Conservation (phyloP, 2,888 invertebrate species). For the Eumacrocentrus americanus region DNA sequence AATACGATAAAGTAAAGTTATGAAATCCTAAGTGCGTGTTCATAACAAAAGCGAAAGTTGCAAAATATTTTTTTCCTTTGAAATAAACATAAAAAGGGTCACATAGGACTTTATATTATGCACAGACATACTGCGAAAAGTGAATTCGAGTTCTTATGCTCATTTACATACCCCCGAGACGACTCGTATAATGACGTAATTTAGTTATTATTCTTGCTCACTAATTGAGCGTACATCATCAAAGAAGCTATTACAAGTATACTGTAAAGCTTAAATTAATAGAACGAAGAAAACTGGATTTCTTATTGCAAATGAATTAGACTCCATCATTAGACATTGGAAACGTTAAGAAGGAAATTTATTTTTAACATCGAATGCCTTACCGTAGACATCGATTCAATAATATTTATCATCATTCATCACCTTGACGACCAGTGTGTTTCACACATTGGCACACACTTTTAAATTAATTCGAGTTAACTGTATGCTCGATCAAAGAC, state of each 20-base stretch:
- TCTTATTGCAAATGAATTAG: background rate
- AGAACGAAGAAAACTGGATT: too few relatives aligned
- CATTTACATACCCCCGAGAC: too few relatives aligned
- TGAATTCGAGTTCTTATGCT: background rate
- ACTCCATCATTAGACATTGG: conserved; percentile 21
- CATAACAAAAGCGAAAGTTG: background rate
- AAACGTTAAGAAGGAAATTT: conserved; percentile 36
- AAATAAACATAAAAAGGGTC: background rate
- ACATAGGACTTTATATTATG: too few relatives aligned
- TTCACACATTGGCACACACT: too few relatives aligned
- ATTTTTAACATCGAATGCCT: conserved; percentile 49
- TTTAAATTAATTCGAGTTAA: too few relatives aligned
- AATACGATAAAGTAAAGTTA: background rate
- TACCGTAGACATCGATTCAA: conserved; percentile 35
- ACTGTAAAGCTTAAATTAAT: too few relatives aligned
- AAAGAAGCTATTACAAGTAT: too few relatives aligned
- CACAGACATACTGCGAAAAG: background rate
- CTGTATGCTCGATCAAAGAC: background rate
- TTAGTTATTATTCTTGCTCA: too few relatives aligned
- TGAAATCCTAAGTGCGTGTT: background rate
- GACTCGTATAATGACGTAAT: background rate
- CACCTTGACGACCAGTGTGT: too few relatives aligned
- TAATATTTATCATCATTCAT: background rate
- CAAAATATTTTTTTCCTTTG: background rate
- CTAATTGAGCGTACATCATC: too few relatives aligned